Evolutionary conservation across 2,797 vertebrate species (phyloP).

Genomic region (Macrochelys suwanniensis): DNA sequence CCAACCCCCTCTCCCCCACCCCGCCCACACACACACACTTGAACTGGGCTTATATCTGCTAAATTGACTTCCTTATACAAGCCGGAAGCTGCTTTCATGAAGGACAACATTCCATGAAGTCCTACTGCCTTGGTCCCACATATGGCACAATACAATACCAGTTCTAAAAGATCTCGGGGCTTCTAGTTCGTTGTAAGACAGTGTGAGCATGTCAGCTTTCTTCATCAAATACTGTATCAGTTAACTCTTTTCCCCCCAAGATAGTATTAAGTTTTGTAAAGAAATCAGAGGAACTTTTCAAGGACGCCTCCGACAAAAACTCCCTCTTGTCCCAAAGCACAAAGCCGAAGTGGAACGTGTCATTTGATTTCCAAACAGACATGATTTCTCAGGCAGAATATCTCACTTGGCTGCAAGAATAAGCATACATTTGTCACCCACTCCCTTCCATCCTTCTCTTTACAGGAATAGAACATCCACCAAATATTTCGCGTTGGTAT

Average conservation of each 20-base stretch:
- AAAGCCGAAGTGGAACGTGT: background rate
- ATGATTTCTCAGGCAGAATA: slow-evolving; percentile 42
- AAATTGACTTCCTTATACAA: background rate
- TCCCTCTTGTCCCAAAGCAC: background rate
- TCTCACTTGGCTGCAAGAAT: slow-evolving; percentile 31
- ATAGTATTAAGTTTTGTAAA: background rate
- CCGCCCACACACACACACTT: background rate
- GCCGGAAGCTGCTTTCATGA: background rate
- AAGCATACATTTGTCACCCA: slow-evolving; percentile 12
- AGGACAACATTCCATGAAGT: background rate
- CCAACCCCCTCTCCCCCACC: too few species aligned
- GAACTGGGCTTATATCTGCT: background rate
- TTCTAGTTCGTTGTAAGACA: background rate
- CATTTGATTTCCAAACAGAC: background rate
- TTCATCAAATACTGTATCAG: background rate
- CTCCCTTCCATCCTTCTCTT: slow-evolving; percentile 56
- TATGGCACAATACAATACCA: background rate
- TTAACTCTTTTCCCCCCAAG: background rate
- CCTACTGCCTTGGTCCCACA: background rate
- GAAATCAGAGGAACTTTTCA: slow-evolving; percentile 13
- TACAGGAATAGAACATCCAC: slow-evolving; percentile 69
- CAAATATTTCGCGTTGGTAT: slow-evolving; percentile 60
- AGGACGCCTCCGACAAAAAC: background rate
- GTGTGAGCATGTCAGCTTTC: background rate
- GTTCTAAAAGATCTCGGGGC: background rate